phyloP scores from a whole-genome alignment of 2,113 vertebrate species.

The Jaculus jaculus region DNA sequence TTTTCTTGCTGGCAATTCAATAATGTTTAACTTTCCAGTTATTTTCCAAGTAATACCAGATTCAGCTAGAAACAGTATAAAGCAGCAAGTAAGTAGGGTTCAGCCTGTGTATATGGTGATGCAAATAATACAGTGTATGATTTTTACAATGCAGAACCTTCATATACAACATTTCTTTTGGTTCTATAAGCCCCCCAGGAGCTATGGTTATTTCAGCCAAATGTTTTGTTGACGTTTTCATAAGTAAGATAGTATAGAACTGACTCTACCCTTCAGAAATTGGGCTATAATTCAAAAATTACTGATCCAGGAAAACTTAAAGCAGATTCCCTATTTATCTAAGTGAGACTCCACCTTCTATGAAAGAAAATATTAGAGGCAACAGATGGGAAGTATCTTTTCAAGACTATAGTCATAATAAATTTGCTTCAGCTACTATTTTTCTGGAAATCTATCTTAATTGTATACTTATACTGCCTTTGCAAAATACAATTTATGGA shows the following conservation, averaged over 20 bases:
- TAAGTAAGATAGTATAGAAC: neutral
- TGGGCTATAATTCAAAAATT: neutral
- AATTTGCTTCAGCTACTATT: neutral
- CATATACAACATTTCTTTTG: neutral
- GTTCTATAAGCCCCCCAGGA: neutral
- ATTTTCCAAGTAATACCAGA: neutral
- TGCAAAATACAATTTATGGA: neutral
- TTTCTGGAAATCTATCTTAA: neutral
- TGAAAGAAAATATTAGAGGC: neutral
- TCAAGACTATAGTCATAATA: neutral
- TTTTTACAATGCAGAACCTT: neutral
- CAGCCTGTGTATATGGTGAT: neutral
- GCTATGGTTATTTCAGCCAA: neutral
- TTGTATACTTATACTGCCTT: neutral
- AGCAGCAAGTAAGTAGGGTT: neutral
- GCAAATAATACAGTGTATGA: neutral
- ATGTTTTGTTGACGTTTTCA: neutral
- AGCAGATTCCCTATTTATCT: rapidly evolving
- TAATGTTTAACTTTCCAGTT: neutral
- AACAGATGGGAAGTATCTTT: neutral
- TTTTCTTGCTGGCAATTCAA: neutral
- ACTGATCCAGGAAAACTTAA: no score
- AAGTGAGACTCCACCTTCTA: neutral
- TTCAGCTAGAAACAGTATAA: neutral
- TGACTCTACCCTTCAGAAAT: neutral